Evolutionary conservation across 2,888 invertebrate species (phyloP).

Genomic region (Drosophila prostipennis): DNA sequence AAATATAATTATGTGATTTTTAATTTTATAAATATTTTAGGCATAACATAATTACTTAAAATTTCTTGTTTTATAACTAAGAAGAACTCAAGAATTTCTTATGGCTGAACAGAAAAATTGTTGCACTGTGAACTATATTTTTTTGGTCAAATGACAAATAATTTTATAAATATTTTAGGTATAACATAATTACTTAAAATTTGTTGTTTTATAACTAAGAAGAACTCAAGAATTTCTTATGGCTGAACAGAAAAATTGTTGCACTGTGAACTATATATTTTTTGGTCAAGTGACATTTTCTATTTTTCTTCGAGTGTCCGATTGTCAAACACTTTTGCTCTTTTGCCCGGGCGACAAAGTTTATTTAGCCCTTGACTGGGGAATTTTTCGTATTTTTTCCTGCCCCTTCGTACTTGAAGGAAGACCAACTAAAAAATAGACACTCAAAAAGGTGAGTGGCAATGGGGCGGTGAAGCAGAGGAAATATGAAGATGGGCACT

Average conservation of each 20-base stretch:
- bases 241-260: no score
- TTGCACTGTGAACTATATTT: neutral
- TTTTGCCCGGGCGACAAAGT: constrained; percentile 62
- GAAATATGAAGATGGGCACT: constrained; percentile 9
- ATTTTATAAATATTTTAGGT: no score
- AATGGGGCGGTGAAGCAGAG: neutral
- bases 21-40: no score
- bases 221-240: no score
- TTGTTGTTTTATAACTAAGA: no score
- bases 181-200: no score
- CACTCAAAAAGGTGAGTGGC: constrained; percentile 11
- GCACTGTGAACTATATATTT: neutral
- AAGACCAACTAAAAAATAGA: constrained; percentile 1
- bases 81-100: no score
- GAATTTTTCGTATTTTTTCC: constrained; percentile 58
- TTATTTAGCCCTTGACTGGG: constrained; percentile 75
- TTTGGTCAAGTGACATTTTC: no score
- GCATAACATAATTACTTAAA: no score
- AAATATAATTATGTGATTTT: no score
- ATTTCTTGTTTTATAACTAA: no score
- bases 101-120: no score
- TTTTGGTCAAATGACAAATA: neutral
- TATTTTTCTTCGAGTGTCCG: constrained; percentile 5
- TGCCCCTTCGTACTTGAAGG: constrained; percentile 29
- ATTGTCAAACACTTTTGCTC: constrained; percentile 53